Percentiles rank a stretch among this genome's conserved stretches.
Evolutionary conservation across 2,113 vertebrate genomes (phyloP).

Genomic region (Promerops cafer): DNA sequence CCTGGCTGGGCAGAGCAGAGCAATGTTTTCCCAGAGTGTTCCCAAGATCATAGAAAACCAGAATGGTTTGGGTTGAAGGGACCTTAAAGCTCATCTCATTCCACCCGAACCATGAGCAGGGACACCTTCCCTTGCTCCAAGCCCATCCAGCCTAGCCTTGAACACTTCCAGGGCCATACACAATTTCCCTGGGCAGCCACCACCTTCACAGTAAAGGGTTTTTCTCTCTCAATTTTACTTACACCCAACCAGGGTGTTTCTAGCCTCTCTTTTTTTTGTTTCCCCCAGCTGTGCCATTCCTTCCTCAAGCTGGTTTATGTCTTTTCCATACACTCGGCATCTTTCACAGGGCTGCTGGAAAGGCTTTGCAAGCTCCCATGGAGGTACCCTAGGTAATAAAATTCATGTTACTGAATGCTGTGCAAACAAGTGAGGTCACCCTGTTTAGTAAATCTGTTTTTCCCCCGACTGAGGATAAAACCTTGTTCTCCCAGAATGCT

Average conservation of each 20-base stretch:
- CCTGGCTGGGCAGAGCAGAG: background rate
- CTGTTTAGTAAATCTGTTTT: conserved; percentile 70
- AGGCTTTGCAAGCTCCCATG: conserved; percentile 61
- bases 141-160: background rate
- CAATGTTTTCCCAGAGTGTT: background rate
- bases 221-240: background rate
- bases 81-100: background rate
- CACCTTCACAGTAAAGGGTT: background rate
- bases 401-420: conserved; percentile 51
- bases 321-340: conserved; percentile 44
- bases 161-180: background rate
- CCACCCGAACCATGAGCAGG: background rate
- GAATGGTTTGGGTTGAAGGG: background rate
- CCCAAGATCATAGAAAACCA: background rate
- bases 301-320: conserved; percentile 42
- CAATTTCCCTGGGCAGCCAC: background rate
- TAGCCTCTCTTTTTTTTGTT: background rate
- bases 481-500: conserved; percentile 39
- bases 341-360: conserved; percentile 45
- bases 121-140: background rate
- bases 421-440: conserved; percentile 72
- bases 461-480: conserved; percentile 51
- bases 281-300: conserved; percentile 28
- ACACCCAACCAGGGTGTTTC: background rate
- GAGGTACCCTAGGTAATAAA: conserved; percentile 65